phyloP scores from a whole-genome alignment of 2,797 vertebrate genomes.

The Pseudomugil tenellus region DNA sequence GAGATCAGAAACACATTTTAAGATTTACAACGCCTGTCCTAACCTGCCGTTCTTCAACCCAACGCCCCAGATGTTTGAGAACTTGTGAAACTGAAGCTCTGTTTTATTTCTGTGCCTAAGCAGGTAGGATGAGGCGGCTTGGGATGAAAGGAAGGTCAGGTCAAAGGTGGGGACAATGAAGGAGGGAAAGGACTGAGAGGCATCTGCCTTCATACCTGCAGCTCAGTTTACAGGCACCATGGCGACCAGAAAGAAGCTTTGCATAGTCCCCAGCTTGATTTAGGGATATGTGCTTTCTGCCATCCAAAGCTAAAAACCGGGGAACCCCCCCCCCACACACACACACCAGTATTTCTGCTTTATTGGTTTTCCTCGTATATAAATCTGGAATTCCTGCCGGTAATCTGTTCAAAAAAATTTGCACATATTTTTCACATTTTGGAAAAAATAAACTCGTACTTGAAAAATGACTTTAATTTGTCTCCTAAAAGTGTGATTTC shows the following conservation, averaged over 20 bases:
- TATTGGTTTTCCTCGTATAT: conserved; percentile 26
- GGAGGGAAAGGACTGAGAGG: conserved; percentile 3
- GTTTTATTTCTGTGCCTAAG: conserved; percentile 36
- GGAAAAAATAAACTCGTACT: conserved; percentile 9
- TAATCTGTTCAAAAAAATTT: conserved; percentile 18
- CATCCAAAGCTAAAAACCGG: background rate
- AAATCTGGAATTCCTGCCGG: conserved; percentile 14
- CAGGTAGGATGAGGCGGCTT: conserved; percentile 6
- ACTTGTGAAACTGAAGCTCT: conserved; percentile 62
- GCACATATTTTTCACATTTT: background rate
- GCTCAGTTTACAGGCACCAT: conserved; percentile 3
- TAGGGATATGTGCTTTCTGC: background rate
- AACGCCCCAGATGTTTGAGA: conserved; percentile 63
- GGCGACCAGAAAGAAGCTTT: conserved; percentile 13
- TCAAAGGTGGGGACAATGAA: conserved; percentile 35
- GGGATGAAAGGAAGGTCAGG: conserved; percentile 19
- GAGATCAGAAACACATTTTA: conserved; percentile 31
- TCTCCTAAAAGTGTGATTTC: background rate
- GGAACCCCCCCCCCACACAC: too few species aligned
- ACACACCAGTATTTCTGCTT: conserved; percentile 1
- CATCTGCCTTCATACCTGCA: background rate
- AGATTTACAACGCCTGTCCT: conserved; percentile 44
- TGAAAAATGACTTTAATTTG: conserved; percentile 1
- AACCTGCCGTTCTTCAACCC: conserved; percentile 34
- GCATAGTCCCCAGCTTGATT: background rate